Evolutionary conservation across 2,797 vertebrate genomes (phyloP).

Genomic region (Ptychadena robeensis): DNA sequence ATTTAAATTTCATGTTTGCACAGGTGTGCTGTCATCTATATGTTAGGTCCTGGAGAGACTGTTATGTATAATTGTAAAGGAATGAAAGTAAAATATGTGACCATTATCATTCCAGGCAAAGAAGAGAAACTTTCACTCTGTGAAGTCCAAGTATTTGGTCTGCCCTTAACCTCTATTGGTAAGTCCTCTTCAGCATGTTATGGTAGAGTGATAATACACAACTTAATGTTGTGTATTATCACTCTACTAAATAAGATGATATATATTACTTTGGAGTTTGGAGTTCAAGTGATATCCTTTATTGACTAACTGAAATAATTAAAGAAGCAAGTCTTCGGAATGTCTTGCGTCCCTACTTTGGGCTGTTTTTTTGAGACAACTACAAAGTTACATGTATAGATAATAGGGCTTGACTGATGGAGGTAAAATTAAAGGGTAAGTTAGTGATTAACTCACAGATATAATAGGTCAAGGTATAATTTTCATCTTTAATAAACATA

Average conservation of each 20-base stretch:
- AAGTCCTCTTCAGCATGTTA: neutral
- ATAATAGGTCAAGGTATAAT: too few relatives aligned
- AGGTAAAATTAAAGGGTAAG: too few relatives aligned
- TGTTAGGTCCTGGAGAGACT: neutral
- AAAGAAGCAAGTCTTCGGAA: too few relatives aligned
- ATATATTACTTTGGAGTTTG: neutral
- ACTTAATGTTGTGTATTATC: neutral
- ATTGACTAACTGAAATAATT: too few relatives aligned
- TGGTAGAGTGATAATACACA: too few relatives aligned
- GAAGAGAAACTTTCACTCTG: neutral
- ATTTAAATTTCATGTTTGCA: neutral
- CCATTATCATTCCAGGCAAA: neutral
- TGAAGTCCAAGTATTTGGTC: conserved; percentile 9
- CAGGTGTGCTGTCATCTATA: conserved; percentile 9
- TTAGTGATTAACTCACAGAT: too few relatives aligned
- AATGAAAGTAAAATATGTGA: conserved; percentile 8
- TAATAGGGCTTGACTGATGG: too few relatives aligned
- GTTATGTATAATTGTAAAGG: conserved; percentile 4
- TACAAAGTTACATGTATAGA: too few relatives aligned
- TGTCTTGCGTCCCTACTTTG: too few relatives aligned
- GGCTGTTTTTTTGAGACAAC: too few relatives aligned
- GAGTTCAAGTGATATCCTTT: neutral
- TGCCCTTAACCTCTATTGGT: neutral
- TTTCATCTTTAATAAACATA: too few relatives aligned
- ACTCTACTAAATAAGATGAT: neutral